Base-by-base conservation (phyloP, 2,113 vertebrate genomes). In the Anas platyrhynchos region DNA sequence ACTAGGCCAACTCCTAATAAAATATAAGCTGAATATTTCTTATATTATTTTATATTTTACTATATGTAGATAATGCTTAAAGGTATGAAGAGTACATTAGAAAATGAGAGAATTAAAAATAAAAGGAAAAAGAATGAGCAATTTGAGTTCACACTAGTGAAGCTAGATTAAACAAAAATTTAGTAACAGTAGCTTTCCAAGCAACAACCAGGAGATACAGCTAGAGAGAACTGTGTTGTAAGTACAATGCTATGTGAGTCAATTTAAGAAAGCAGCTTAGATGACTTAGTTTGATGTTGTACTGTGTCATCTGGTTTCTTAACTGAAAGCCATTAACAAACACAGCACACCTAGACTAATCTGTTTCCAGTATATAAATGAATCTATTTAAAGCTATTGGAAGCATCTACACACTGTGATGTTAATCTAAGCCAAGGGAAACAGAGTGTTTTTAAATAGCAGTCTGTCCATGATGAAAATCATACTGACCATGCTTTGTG, bases 221-320 rank as follows among this genome's bases (percentile, higher is more conserved):
- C 16, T 34, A 55, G 36, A 61, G 9, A 55, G 31, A 90, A 34
- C 2, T 17, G 11, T 65, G 27, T 34, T 59, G 31, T 43, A 68
- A 46, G 17, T 22, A 65, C 3, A 59, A 63, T 31, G 17, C 9
- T 59, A 29, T n/a, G 36, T 55, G 69, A 65, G 62, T 17, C n/a
- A 68, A 29, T 3, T 34, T 38, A n/a, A 68, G n/a, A 56, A 91
- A 67, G 54, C 31, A 31, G 27, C 7, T 71, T 41, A 50, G 21
- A 20, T 89, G 46, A 32, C 3, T 52, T 11, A 14, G 5, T 17
- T 25, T n/a, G 29, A 63, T 23, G 11, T 52, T 73, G 16, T 74
- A 61, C 10, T 31, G 8, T 25, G 27, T 46, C 56, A 46, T 32
- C 0, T 0, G 16, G 5, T 77, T 81, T 78, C 68, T 69, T 44